Conservation (phyloP, 2,113 vertebrate genomes). For the Sinocyclocheilus grahami region DNA sequence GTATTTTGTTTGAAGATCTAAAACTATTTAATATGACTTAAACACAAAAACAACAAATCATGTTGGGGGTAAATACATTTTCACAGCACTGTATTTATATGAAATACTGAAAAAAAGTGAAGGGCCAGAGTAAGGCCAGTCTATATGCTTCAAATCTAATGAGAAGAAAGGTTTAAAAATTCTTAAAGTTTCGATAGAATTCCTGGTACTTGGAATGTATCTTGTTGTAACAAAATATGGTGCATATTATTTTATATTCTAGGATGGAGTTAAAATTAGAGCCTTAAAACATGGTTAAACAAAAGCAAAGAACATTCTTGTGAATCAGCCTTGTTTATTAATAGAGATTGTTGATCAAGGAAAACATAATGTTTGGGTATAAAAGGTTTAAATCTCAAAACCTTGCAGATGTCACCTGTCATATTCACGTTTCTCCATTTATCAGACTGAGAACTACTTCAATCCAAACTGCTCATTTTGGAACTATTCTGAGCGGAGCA, state of each 20-base stretch:
- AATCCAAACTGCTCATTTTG: conserved; percentile 99
- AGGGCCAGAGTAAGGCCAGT: too few species aligned
- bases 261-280: not conserved
- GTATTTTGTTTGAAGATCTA: too few species aligned
- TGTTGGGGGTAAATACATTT: too few species aligned
- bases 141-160: too few species aligned
- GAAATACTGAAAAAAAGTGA: too few species aligned
- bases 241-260: not conserved
- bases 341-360: not conserved
- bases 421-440: conserved; percentile 59
- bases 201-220: not conserved
- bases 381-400: not conserved
- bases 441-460: conserved; percentile 95
- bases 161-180: not conserved
- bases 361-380: not conserved
- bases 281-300: not conserved
- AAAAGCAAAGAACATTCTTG: too few species aligned
- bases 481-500: conserved; percentile 98
- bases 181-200: not conserved
- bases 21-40: too few species aligned
- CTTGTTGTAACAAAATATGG: too few species aligned
- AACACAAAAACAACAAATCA: too few species aligned
- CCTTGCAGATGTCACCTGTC: not conserved
- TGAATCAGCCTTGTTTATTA: too few species aligned
- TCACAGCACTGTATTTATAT: too few species aligned